These are phyloP conservation scores for Spodoptera litura DNA, from an alignment of 1,140 invertebrate species.

Conservation along the genomic window DNA sequence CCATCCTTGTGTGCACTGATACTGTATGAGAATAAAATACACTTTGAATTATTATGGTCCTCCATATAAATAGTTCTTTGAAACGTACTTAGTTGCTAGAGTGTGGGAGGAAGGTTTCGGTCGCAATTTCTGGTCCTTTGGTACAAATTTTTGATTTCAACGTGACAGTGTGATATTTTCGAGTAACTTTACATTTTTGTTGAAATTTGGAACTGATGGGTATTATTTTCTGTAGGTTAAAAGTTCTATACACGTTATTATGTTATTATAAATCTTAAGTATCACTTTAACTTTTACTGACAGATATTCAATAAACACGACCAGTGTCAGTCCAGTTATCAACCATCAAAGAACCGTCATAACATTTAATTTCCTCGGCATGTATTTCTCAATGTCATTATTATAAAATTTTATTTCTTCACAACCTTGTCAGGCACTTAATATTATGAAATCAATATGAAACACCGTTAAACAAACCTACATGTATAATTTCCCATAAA, in stretches of 20 bases:
- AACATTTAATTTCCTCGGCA: too few species aligned
- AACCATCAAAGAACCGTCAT: too few species aligned
- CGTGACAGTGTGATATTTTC: too few species aligned
- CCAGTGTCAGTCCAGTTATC: too few species aligned
- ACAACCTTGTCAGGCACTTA: neutral
- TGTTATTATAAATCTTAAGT: too few species aligned
- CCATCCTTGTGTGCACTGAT: slow-evolving; percentile 14
- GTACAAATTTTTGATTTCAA: neutral
- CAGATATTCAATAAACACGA: too few species aligned
- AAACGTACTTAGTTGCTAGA: neutral
- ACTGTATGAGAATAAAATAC: slow-evolving; percentile 18
- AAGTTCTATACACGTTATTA: too few species aligned
- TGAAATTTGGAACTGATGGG: too few species aligned
- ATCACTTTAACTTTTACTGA: too few species aligned
- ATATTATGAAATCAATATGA: slow-evolving; percentile 4
- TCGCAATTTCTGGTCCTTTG: neutral
- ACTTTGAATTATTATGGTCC: neutral
- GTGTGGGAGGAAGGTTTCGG: too few species aligned
- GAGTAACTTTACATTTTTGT: too few species aligned
- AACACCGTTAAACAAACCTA: slow-evolving; percentile 10
- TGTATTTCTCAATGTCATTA: neutral
- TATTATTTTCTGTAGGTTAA: too few species aligned
- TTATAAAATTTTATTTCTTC: neutral
- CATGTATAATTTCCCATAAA: slow-evolving; percentile 23
- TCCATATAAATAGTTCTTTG: neutral